Conservation (phyloP, 2,888 invertebrate genomes). For the Embidobia sp. region DNA sequence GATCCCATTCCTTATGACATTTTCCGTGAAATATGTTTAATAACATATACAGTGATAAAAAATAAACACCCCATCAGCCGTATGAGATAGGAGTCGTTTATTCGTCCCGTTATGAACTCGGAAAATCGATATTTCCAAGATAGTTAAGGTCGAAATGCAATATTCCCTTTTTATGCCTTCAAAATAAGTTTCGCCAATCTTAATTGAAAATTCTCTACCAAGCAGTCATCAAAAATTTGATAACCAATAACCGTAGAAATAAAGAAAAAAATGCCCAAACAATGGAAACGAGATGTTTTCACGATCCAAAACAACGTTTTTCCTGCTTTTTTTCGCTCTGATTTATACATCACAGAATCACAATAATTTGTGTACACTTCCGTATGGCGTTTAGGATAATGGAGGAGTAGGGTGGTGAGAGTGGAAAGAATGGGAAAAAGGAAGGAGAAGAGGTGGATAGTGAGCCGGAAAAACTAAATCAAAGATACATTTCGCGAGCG, state of each 20-base stretch:
- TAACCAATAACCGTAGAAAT: background rate
- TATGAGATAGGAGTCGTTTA: slow-evolving; percentile 39
- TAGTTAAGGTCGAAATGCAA: slow-evolving; percentile 15
- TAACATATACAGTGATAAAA: slow-evolving; percentile 43
- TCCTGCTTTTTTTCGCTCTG: background rate
- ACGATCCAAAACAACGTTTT: too few relatives aligned
- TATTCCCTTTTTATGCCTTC: slow-evolving; percentile 15
- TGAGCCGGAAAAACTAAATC: slow-evolving; percentile 43
- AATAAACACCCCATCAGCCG: slow-evolving; percentile 47
- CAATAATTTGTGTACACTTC: slow-evolving; percentile 28
- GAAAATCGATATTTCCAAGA: slow-evolving; percentile 40
- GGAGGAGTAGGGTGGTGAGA: too few relatives aligned
- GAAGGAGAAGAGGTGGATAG: slow-evolving; percentile 45
- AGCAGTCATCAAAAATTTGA: background rate
- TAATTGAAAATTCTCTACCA: slow-evolving; percentile 12
- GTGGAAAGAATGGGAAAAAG: slow-evolving; percentile 42
- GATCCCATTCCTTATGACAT: slow-evolving; percentile 9
- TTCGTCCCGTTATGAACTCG: slow-evolving; percentile 30
- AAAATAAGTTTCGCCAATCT: slow-evolving; percentile 12
- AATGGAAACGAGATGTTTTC: too few relatives aligned
- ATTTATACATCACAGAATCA: slow-evolving; percentile 17
- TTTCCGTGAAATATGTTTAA: slow-evolving; percentile 39
- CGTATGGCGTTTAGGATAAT: too few relatives aligned
- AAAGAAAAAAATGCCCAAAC: too few relatives aligned
- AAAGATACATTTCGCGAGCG: slow-evolving; percentile 54